Percentiles rank a stretch among this genome's conserved stretches.
Evolutionary conservation across 2,113 vertebrate species (phyloP).

Genomic region (Patagioenas fasciata): DNA sequence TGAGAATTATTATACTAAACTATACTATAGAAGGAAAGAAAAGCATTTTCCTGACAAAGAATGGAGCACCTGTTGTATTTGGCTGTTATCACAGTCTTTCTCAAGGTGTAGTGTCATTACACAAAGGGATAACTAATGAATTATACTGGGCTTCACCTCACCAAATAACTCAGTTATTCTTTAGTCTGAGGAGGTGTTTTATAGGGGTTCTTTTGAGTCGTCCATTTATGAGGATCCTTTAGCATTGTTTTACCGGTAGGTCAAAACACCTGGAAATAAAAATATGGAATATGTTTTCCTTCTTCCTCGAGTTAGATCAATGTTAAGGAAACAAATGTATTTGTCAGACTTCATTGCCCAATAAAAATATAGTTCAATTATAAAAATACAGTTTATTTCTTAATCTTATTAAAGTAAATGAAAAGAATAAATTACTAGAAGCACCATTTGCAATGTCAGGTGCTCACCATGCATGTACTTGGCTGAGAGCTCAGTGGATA

Average conservation of each 20-base stretch:
- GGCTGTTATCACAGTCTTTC: neutral
- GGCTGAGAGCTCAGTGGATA: neutral
- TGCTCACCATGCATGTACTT: neutral
- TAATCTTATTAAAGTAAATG: neutral
- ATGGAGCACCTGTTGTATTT: neutral
- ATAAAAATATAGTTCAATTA: neutral
- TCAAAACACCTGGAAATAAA: neutral
- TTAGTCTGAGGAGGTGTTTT: neutral
- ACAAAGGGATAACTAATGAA: neutral
- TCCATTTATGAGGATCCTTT: neutral
- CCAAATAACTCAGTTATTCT: neutral
- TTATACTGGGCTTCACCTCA: neutral
- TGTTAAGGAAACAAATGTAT: neutral
- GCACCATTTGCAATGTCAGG: neutral
- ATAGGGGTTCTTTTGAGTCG: neutral
- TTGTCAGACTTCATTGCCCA: neutral
- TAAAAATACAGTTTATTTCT: neutral
- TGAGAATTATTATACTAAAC: neutral
- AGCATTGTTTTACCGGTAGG: neutral
- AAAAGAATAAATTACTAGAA: neutral
- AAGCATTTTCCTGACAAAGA: neutral
- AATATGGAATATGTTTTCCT: neutral
- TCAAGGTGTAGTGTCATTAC: neutral
- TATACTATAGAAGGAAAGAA: rapidly evolving
- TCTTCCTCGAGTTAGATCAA: neutral